Percentiles rank a stretch among this genome's conserved stretches.
These are phyloP conservation scores for Sebastes hubbsi DNA, from an alignment of 2,797 vertebrate species.

Conservation along the genomic window DNA sequence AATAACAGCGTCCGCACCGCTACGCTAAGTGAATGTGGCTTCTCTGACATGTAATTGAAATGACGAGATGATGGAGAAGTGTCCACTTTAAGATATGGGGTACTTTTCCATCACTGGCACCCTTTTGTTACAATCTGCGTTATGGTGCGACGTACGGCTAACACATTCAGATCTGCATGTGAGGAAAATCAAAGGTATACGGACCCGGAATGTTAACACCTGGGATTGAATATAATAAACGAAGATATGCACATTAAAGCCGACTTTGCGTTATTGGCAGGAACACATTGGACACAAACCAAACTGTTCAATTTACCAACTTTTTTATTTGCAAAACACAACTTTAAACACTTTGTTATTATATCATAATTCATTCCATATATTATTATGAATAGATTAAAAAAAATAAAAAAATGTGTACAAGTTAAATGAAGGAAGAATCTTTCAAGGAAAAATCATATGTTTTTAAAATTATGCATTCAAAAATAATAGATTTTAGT, in stretches of 20 bases:
- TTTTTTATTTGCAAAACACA: neutral
- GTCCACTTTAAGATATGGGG: slow-evolving; percentile 40
- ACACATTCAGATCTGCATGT: slow-evolving; percentile 62
- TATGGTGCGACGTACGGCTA: slow-evolving; percentile 70
- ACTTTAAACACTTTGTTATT: neutral
- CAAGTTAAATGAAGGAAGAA: neutral
- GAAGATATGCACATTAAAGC: neutral
- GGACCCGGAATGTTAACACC: slow-evolving; percentile 22
- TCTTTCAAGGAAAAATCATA: neutral
- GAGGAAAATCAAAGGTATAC: slow-evolving; percentile 44
- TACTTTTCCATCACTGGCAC: slow-evolving; percentile 63
- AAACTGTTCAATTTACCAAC: neutral
- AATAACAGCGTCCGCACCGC: slow-evolving; percentile 45
- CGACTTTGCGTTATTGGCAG: neutral
- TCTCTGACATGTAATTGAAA: slow-evolving; percentile 45
- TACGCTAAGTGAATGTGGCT: slow-evolving; percentile 54
- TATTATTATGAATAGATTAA: neutral
- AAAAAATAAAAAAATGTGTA: neutral
- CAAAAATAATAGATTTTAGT: neutral
- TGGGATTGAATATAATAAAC: slow-evolving; percentile 3
- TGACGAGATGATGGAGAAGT: slow-evolving; percentile 30
- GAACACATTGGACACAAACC: neutral
- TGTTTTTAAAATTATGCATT: neutral
- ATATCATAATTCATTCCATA: neutral
- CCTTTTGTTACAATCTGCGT: slow-evolving; percentile 77